These are phyloP conservation scores for Drosophila bipectinata DNA, from an alignment of 1,140 invertebrate species.

Conservation along the genomic window DNA sequence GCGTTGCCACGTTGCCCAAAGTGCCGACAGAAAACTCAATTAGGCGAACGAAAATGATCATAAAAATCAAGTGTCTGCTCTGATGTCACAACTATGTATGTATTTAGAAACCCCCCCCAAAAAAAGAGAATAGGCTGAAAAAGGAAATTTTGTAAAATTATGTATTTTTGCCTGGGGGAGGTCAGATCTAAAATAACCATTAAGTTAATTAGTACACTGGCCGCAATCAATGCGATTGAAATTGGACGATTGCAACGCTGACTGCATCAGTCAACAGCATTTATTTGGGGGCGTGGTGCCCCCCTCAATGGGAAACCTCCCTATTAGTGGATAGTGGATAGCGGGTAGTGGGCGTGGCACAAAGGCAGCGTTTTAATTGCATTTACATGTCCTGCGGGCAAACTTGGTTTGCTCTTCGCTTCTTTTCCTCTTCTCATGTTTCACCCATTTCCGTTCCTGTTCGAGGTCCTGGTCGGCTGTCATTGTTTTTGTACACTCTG, in stretches of 20 bases:
- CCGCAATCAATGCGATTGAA: constrained; percentile 62
- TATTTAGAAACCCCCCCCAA: not conserved
- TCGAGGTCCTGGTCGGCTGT: constrained; percentile 7
- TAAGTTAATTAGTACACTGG: constrained; percentile 69
- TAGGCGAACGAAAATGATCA: constrained; percentile 58
- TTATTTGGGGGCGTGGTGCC: constrained; percentile 9
- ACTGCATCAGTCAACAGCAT: constrained; percentile 64
- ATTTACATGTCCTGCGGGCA: constrained; percentile 78
- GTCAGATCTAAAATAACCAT: constrained; percentile 42
- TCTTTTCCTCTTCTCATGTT: constrained; percentile 12
- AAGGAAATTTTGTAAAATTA: constrained; percentile 30
- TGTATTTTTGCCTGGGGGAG: constrained; percentile 7
- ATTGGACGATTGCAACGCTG: constrained; percentile 51
- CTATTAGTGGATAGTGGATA: too few species aligned
- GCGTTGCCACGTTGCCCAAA: constrained; percentile 65
- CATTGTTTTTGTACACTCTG: constrained; percentile 37
- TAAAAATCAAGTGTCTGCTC: constrained; percentile 41
- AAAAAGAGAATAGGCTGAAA: not conserved
- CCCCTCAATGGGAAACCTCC: too few species aligned
- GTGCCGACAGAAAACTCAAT: constrained; percentile 69
- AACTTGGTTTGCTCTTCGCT: constrained; percentile 56
- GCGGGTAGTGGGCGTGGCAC: constrained; percentile 15
- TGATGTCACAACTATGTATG: constrained; percentile 6
- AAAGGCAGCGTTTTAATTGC: constrained; percentile 72
- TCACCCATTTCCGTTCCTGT: constrained; percentile 1